Evolutionary conservation across 2,797 vertebrate species (phyloP), one percentile per base, ranked within the genome.

Genomic region (Huso huso): DNA sequence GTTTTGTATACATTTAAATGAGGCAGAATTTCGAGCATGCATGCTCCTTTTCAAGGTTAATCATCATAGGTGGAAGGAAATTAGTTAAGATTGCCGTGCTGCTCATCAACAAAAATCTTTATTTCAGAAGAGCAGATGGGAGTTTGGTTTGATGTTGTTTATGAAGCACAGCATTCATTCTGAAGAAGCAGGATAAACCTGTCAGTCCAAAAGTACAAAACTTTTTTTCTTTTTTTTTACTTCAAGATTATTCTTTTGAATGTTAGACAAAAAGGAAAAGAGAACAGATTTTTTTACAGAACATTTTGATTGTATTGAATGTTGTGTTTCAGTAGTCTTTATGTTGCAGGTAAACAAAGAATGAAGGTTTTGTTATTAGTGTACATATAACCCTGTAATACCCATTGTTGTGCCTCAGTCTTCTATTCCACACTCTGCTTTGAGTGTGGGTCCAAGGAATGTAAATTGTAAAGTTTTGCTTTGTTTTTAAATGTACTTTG

Each of bases 391-490:
- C 82, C 79, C 81, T 82, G 82, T 83, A 79, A 73, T 76, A 75
- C 84, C 80, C 73, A 79, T 68, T 77, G 80, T 83, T 81, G 82
- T 75, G 74, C 78, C 76, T 69, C 75, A 77, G 76, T 77, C 78
- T 77, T 74, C 23, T 37, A 37, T 37, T 37, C 23, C 23, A 3
- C 23, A 37, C 23, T 37, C 2, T 37, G 23, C 23, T 37, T 37
- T 37, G 23, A 37, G 4, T 37, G 23, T 4, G 4, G 23, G 23
- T 37, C 23, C 23, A 37, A 37, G 23, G 23, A 37, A 37, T 37
- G 23, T 37, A 37, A 37, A 37, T 37, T 37, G 23, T 37, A 37
- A 37, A 3, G 23, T 37, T 4, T 37, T 37, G 23, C 23, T 37
- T 37, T 37, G 23, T 37, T 37, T 3, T 37, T 37, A 37, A 37